phyloP scores from a whole-genome alignment of 37 sponge, comb jelly and placozoan genomes.

The Ephydatia muelleri region DNA sequence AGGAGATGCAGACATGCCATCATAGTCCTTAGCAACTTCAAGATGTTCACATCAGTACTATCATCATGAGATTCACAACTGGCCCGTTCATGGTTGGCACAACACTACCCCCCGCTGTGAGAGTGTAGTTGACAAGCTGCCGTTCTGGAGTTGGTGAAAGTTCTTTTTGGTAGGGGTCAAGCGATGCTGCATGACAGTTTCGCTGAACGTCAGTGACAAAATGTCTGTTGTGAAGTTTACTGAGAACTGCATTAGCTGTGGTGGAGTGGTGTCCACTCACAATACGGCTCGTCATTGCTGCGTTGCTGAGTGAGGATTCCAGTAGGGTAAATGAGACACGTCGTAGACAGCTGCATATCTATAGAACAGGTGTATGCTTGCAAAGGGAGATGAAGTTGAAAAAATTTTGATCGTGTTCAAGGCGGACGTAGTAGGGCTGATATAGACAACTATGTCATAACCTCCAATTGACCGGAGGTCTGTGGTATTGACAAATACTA shows the following conservation, averaged over 20 bases:
- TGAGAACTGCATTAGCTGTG: conserved; percentile 56
- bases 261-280: conserved; percentile 70
- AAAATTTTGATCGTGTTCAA: conserved; percentile 66
- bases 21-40: conserved; percentile 37
- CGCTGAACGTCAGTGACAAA: conserved; percentile 73
- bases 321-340: conserved; percentile 51
- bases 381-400: conserved; percentile 35
- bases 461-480: conserved; percentile 34
- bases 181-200: conserved; percentile 70
- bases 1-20: conserved; percentile 31
- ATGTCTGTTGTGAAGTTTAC: conserved; percentile 63
- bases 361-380: conserved; percentile 65
- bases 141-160: conserved; percentile 48
- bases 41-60: conserved; percentile 57
- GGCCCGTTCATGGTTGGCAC: conserved; percentile 23
- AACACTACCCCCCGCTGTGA: conserved; percentile 68
- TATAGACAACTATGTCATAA: conserved; percentile 68
- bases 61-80: conserved; percentile 44
- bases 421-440: conserved; percentile 44
- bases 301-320: conserved; percentile 8
- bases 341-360: conserved; percentile 64
- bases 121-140: conserved; percentile 29
- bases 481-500: conserved; percentile 54
- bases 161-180: conserved; percentile 58
- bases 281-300: conserved; percentile 4